Evolutionary conservation across 1,140 invertebrate genomes (phyloP), one percentile per base, ranked within the genome.

Genomic region (Lycorma delicatula): DNA sequence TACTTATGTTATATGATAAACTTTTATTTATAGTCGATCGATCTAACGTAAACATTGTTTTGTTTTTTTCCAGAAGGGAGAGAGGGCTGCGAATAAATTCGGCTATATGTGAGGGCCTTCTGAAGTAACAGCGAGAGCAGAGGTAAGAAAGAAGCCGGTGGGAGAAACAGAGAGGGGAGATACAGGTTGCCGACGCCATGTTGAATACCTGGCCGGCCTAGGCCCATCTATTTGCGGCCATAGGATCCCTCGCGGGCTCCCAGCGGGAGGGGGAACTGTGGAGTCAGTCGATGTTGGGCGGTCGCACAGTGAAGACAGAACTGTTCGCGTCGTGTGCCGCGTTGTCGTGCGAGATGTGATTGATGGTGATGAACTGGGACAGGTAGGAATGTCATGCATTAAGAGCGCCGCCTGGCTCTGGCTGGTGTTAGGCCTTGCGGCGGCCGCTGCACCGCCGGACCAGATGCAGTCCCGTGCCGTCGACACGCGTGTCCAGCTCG

Each of bases 381-480:
- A 16, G 54, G 38, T 46, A 23, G 36, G 54, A 27, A 44, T 13
- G 12, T 36, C n/a, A 26, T 44, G 54, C 23, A 31, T 18, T 34
- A 16, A 38, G 20, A 18, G 54, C 25, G 36, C 22, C 22, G 18
- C 36, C 26, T 34, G 31, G 36, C 22, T 25, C 16, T 23, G 23
- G 53, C 36, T 31, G 54, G 29, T 38, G 50, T 54, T 34, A 25
- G 46, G 28, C 29, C 36, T 38, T 47, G 20, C 50, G 20, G 38
- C 41, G 34, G 56, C 41, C 28, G 11, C 31, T 25, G 50, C 29
- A 28, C n/a, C 52, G 36, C 23, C 60, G 22, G 59, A 60, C 16
- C 82, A 86, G 70, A 90, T 91, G 87, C 87, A 91, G 71, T 89
- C 87, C 51, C 79, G 89, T 57, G 84, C 87, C 13, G 89, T 91